phyloP scores from a whole-genome alignment of 2,113 vertebrate genomes.

The Orientallactaga bullata region DNA sequence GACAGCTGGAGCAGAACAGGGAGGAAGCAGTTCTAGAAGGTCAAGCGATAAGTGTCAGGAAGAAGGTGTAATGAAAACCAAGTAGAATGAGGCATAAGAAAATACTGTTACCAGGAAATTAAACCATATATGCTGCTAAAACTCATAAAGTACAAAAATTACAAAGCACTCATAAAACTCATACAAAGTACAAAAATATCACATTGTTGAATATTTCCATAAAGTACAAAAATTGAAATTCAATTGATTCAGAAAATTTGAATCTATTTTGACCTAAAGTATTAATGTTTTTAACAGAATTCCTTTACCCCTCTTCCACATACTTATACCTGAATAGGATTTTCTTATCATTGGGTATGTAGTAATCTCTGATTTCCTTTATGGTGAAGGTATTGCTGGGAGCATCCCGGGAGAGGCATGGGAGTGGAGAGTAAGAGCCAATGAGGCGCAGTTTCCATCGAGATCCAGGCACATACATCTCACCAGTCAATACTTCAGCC shows the following conservation, averaged over 20 bases:
- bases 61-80: not conserved
- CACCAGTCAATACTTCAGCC: constrained; percentile 89
- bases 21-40: not conserved
- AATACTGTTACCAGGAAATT: not conserved
- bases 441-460: constrained; percentile 93
- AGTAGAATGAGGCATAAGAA: not conserved
- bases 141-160: not conserved
- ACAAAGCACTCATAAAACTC: no score
- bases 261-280: constrained; percentile 17
- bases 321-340: constrained; percentile 92
- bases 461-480: constrained; percentile 78
- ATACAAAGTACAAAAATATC: not conserved
- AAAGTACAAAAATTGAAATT: not conserved
- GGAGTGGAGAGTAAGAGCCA: constrained; percentile 87
- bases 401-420: constrained; percentile 83
- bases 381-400: constrained; percentile 87
- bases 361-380: constrained; percentile 92
- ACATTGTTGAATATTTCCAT: not conserved
- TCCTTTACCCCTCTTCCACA: not conserved
- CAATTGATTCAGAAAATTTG: not conserved
- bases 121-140: not conserved
- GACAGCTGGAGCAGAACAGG: not conserved
- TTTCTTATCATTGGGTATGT: constrained; percentile 91
- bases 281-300: constrained; percentile 14
- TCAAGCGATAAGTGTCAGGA: not conserved